A percentile compares a stretch with the other conserved stretches of the same genome.
Conservation (phyloP, 2,797 vertebrate genomes). For the Poecilia gillii region DNA sequence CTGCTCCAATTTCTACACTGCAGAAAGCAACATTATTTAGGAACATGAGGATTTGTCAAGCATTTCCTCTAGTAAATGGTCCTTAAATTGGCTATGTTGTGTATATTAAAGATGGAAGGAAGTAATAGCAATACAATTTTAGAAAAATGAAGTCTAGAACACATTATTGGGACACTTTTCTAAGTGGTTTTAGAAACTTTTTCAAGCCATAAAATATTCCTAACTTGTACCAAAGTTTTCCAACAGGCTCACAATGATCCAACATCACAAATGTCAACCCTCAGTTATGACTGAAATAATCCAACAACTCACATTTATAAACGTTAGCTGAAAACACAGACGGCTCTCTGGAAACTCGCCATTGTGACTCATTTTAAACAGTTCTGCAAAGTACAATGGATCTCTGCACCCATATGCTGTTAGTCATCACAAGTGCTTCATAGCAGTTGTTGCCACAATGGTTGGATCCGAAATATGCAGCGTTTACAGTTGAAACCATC, state of each 20-base stretch:
- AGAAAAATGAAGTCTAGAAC: background rate
- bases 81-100: background rate
- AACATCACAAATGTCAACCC: background rate
- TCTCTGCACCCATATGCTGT: background rate
- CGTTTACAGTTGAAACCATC: background rate
- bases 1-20: background rate
- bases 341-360: background rate
- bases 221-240: background rate
- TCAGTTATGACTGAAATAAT: background rate
- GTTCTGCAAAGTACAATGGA: background rate
- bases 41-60: background rate
- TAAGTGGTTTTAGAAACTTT: background rate
- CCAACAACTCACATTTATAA: background rate
- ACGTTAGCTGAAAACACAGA: background rate
- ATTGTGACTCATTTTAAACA: background rate
- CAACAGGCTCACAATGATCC: background rate
- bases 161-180: background rate
- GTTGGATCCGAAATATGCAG: background rate
- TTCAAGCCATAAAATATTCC: background rate
- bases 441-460: background rate
- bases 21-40: background rate
- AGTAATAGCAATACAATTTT: background rate
- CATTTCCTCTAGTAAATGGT: background rate
- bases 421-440: background rate
- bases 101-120: background rate